Base-by-base conservation (phyloP, 2,113 vertebrate species). In the Columbina picui region DNA sequence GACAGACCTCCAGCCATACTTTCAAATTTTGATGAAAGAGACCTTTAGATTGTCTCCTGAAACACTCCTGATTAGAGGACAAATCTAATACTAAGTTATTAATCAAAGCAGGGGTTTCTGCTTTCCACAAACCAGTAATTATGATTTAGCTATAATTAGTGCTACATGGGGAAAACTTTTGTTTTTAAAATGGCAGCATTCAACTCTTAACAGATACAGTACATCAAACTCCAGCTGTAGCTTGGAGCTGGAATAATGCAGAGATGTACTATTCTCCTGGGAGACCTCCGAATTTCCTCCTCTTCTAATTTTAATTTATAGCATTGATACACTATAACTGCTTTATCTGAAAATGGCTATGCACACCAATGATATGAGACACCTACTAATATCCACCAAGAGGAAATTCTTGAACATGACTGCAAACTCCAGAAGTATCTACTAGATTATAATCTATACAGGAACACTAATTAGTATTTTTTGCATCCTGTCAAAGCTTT, bases 301-400 rank as follows among this genome's bases (percentile, higher is more conserved):
- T 73, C 43, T 45, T 84, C 50, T 88, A 67, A 84, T 84, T 92
- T 90, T 67, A 60, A 89, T 78, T 89, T 90, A 89, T 63, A 73
- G 34, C 23, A 69, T 15, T 65, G 25, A 65, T 69, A 73, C 18
- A 6, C 14, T 76, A 5, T 56, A 83, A 76, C 61, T 74, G 45
- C 55, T 90, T 87, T 90, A 88, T 83, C 43, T 73, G 39, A 79
- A 94, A 94, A 64, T 21, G 14, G 34, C 79, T 88, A 41, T 1
- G 0, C 55, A 71, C 39, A n/a, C 32, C 61, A 32, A 82, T 82
- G 56, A 27, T 53, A 68, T 8, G 34, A 84, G 61, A n/a, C 8
- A 65, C 16, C 21, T 56, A 39, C 36, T 81, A 64, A 84, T 45
- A 71, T 47, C 25, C 41, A 57, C 36, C 43, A 79, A 65, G 52